These are phyloP conservation scores for Chironomus tepperi DNA, from an alignment of 1,140 invertebrate species.

Conservation along the genomic window DNA sequence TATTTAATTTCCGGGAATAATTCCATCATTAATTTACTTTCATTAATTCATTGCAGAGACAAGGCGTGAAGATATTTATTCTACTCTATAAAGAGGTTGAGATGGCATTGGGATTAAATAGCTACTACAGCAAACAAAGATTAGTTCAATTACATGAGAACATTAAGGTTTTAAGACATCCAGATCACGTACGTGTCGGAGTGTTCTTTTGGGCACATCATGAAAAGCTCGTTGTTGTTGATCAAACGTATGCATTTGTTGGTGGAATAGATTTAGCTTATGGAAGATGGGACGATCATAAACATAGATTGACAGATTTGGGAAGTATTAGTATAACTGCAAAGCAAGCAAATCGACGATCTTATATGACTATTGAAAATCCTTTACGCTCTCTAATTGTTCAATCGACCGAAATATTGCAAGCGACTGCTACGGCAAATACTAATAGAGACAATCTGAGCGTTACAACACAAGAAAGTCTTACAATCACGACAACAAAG, in stretches of 20 bases:
- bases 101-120: constrained; percentile 88
- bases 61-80: constrained; percentile 89
- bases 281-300: constrained; percentile 72
- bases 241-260: constrained; percentile 89
- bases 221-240: constrained; percentile 92
- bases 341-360: neutral
- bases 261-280: constrained; percentile 95
- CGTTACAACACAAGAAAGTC: neutral
- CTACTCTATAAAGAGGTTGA: constrained; percentile 96
- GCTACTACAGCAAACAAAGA: constrained; percentile 85
- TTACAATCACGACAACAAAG: constrained; percentile 28
- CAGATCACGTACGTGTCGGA: constrained; percentile 85
- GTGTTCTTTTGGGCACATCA: constrained; percentile 96
- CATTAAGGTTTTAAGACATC: constrained; percentile 92
- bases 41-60: constrained; percentile 44
- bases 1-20: no score
- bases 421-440: neutral
- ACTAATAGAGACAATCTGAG: constrained; percentile 30
- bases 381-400: constrained; percentile 21
- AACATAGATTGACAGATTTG: constrained; percentile 65
- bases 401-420: neutral
- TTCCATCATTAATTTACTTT: no score
- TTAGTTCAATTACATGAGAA: constrained; percentile 70
- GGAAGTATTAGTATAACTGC: constrained; percentile 50
- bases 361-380: neutral